These are phyloP conservation scores for Xestia sexstrigata DNA, from an alignment of 2,888 invertebrate species.

Conservation along the genomic window DNA sequence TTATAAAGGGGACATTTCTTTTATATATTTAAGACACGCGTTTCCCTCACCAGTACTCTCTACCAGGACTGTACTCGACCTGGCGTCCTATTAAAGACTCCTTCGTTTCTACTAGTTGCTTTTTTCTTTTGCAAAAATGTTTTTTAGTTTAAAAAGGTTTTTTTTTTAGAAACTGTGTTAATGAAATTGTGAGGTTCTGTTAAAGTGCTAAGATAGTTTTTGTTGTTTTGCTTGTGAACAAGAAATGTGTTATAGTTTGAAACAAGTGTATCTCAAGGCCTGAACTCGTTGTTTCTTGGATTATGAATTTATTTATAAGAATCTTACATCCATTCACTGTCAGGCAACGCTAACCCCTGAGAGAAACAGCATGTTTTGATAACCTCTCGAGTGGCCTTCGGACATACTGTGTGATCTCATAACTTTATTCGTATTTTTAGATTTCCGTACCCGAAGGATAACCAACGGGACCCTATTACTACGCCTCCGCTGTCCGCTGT, in stretches of 20 bases:
- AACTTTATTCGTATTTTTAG: too few species aligned
- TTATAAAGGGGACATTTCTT: slow-evolving; percentile 25
- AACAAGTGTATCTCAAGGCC: neutral
- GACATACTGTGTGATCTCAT: too few species aligned
- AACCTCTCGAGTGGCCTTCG: too few species aligned
- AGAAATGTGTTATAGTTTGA: neutral
- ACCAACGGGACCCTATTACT: too few species aligned
- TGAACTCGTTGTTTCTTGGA: neutral
- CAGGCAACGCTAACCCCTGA: neutral
- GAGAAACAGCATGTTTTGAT: neutral
- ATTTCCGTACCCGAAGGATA: too few species aligned
- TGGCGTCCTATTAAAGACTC: slow-evolving; percentile 50
- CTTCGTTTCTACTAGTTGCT: slow-evolving; percentile 29
- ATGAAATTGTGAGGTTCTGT: slow-evolving; percentile 8
- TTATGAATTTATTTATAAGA: neutral
- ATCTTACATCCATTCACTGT: too few species aligned
- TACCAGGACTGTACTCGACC: slow-evolving; percentile 28
- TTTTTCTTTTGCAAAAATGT: slow-evolving; percentile 27
- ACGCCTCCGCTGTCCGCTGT: too few species aligned
- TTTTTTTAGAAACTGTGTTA: slow-evolving; percentile 25
- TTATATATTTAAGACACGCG: slow-evolving; percentile 57
- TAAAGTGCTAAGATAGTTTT: slow-evolving; percentile 15
- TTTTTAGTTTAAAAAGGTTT: slow-evolving; percentile 26
- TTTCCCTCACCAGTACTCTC: slow-evolving; percentile 13
- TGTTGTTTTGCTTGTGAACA: neutral